Conservation (phyloP, 2,113 vertebrate genomes). For the Chrysemys picta region DNA sequence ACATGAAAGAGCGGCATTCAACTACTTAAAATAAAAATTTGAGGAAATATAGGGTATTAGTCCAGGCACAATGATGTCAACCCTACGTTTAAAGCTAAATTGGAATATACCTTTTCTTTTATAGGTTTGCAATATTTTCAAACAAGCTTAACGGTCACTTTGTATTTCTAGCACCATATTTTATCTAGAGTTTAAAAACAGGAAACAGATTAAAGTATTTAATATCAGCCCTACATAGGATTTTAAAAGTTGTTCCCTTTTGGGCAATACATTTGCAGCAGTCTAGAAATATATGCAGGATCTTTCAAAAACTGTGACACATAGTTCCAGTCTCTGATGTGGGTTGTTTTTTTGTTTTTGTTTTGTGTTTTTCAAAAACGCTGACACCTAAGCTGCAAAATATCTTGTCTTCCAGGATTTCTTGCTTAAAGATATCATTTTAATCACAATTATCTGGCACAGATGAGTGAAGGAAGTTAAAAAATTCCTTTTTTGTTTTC, state of each 20-base stretch:
- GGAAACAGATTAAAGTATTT: slow-evolving; percentile 20
- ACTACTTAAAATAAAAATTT: slow-evolving; percentile 13
- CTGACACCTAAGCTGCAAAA: slow-evolving; percentile 3
- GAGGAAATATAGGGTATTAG: background rate
- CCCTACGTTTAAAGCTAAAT: slow-evolving; percentile 7
- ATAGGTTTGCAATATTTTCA: background rate
- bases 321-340: background rate
- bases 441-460: slow-evolving; percentile 40
- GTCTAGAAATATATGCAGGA: background rate
- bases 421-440: slow-evolving; percentile 42
- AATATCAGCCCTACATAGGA: background rate
- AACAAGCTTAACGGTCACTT: background rate
- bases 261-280: slow-evolving; percentile 2
- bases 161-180: slow-evolving; percentile 14
- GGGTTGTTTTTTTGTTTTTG: background rate
- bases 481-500: background rate
- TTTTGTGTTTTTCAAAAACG: background rate
- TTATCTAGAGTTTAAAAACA: slow-evolving; percentile 13
- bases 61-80: background rate
- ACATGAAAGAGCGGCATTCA: background rate
- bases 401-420: slow-evolving; percentile 23
- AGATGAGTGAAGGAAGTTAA: background rate
- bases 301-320: background rate
- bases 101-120: background rate
- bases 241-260: slow-evolving; percentile 20